These are phyloP conservation scores for Mechanitis mazaeus DNA, from an alignment of 2,888 invertebrate genomes.

Conservation along the genomic window DNA sequence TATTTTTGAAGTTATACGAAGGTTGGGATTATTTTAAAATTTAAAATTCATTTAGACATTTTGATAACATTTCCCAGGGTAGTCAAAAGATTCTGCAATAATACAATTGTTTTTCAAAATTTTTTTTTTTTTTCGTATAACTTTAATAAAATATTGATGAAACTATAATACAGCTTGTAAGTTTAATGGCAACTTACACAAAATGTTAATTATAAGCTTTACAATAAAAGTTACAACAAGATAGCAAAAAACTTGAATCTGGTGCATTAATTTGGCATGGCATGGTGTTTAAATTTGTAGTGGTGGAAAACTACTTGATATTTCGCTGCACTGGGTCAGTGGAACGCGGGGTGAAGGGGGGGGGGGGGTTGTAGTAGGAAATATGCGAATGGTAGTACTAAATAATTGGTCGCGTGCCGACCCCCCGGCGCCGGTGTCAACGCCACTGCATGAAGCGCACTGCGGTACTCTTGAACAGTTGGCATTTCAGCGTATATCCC, in stretches of 20 bases:
- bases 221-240: neutral
- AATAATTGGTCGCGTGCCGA: conserved; percentile 69
- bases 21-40: too few relatives aligned
- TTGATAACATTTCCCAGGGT: too few relatives aligned
- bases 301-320: conserved; percentile 28
- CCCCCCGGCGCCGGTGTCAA: conserved; percentile 61
- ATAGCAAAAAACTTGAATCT: conserved; percentile 2
- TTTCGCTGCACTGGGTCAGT: conserved; percentile 34
- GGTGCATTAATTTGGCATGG: conserved; percentile 24
- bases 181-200: too few relatives aligned
- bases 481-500: conserved; percentile 24
- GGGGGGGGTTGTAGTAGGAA: conserved; percentile 26
- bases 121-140: too few relatives aligned
- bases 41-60: too few relatives aligned
- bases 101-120: too few relatives aligned
- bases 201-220: too few relatives aligned
- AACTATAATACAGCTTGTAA: too few relatives aligned
- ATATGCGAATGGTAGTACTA: conserved; percentile 43
- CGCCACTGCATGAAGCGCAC: conserved; percentile 62
- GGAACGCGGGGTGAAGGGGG: conserved; percentile 26
- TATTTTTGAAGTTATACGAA: too few relatives aligned
- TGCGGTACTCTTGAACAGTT: conserved; percentile 50
- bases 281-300: conserved; percentile 24
- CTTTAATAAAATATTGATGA: too few relatives aligned
- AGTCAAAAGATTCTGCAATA: too few relatives aligned